Evolutionary conservation across 2,888 invertebrate species (phyloP).

Genomic region (Netelia virgata): DNA sequence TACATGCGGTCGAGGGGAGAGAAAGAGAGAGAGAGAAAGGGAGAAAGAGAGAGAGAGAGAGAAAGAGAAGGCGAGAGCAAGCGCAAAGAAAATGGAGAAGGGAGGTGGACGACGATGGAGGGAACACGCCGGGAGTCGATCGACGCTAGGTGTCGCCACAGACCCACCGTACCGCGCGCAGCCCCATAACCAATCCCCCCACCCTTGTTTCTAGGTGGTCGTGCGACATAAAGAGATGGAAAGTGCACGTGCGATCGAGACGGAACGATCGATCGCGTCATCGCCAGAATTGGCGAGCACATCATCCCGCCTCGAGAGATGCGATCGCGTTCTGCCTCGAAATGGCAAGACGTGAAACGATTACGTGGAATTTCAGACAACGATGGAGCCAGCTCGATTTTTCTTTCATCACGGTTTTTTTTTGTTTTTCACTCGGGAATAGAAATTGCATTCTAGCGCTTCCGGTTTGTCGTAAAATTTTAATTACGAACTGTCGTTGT

Average conservation of each 20-base stretch:
- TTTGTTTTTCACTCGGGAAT: too few relatives aligned
- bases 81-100: constrained; percentile 23
- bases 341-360: constrained; percentile 47
- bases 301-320: constrained; percentile 54
- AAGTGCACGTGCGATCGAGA: constrained; percentile 47
- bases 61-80: constrained; percentile 33
- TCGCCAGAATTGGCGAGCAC: constrained; percentile 76
- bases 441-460: too few relatives aligned
- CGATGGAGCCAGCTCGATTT: background rate
- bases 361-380: constrained; percentile 32
- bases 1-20: background rate
- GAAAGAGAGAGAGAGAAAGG: constrained; percentile 28
- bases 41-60: too few relatives aligned
- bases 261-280: constrained; percentile 76
- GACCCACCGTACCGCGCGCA: background rate
- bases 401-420: background rate
- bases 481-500: too few relatives aligned
- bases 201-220: background rate
- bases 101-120: constrained; percentile 20
- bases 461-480: too few relatives aligned
- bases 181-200: constrained; percentile 22
- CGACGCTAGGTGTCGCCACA: constrained; percentile 56
- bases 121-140: background rate
- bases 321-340: constrained; percentile 44
- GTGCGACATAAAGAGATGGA: constrained; percentile 41